A percentile compares a stretch with the other conserved stretches of the same genome.
Evolutionary conservation across 1,140 invertebrate species (phyloP).

Genomic region (Trinorchestia longiramus): DNA sequence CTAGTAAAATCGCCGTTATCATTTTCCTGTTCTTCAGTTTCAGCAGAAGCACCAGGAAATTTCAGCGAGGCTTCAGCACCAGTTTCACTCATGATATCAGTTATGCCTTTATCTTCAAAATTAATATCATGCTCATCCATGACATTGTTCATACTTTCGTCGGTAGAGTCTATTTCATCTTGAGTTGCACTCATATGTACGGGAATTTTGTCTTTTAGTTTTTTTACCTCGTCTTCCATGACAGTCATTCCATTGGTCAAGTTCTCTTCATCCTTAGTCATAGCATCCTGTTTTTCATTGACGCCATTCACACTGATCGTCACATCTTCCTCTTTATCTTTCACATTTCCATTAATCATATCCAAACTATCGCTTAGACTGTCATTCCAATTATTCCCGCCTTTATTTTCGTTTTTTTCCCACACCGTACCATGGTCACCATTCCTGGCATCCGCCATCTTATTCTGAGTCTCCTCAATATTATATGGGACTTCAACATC

Average conservation of each 20-base stretch:
- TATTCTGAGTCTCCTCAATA: neutral
- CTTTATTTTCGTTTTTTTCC: neutral
- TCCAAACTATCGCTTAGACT: neutral
- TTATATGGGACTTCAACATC: no score
- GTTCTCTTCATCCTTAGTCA: neutral
- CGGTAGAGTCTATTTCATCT: no score
- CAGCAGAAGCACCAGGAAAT: neutral
- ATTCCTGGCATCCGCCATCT: neutral
- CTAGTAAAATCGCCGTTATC: neutral
- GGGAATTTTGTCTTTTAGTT: neutral
- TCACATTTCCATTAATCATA: neutral
- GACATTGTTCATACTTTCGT: neutral
- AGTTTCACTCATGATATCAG: neutral
- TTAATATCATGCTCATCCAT: neutral
- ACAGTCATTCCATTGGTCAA: neutral
- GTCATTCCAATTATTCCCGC: neutral
- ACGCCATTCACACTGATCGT: neutral
- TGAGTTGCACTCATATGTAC: neutral
- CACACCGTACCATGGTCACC: no score
- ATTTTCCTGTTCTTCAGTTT: neutral
- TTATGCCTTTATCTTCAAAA: neutral
- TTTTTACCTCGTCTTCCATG: neutral
- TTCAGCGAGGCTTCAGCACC: no score
- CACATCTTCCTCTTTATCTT: neutral
- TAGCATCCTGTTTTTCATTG: neutral